These are phyloP conservation scores for Strigamia transsilvanica DNA, from an alignment of 2,888 invertebrate genomes.

Conservation along the genomic window DNA sequence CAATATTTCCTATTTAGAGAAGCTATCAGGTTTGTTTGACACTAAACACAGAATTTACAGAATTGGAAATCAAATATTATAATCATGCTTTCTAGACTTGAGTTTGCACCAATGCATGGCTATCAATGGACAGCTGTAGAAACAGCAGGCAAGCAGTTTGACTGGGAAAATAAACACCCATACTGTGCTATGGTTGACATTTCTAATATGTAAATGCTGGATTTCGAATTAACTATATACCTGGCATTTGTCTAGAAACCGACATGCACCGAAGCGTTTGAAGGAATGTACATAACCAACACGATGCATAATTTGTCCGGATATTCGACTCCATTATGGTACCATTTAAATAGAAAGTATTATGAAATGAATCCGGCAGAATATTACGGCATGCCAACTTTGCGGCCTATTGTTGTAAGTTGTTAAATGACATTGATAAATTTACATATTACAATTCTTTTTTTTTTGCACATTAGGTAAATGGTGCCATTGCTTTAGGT, in stretches of 20 bases:
- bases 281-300: neutral
- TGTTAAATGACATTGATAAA: too few species aligned
- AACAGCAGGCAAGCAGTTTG: neutral
- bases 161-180: neutral
- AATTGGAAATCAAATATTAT: neutral
- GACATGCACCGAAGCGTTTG: constrained; percentile 10
- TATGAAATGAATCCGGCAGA: neutral
- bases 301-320: neutral
- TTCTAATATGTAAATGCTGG: neutral
- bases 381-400: neutral
- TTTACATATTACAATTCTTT: too few species aligned
- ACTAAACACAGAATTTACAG: neutral
- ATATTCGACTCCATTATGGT: constrained; percentile 8
- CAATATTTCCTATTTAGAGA: neutral
- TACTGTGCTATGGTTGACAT: neutral
- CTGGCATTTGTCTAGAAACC: neutral
- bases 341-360: neutral
- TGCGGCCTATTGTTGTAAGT: neutral
- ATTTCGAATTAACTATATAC: neutral
- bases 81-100: neutral
- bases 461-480: neutral
- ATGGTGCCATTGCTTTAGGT: neutral
- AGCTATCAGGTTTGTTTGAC: neutral
- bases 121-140: neutral
- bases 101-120: constrained; percentile 27